Conservation (phyloP, 2,888 invertebrate genomes). For the Ametastegia equiseti region DNA sequence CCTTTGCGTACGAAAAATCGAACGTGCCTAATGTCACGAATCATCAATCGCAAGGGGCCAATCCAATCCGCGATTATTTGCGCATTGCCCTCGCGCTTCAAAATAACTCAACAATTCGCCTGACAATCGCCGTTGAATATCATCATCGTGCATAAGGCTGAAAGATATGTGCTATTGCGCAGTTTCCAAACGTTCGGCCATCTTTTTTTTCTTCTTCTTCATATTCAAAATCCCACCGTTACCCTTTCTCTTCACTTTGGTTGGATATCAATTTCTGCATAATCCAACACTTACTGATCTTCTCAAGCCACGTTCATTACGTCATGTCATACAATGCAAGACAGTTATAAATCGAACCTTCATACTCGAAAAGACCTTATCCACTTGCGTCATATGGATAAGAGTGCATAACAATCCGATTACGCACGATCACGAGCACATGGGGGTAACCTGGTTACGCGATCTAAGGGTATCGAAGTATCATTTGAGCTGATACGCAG, state of each 20-base stretch:
- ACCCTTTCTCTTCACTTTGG: background rate
- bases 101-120: background rate
- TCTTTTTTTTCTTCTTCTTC: too few relatives aligned
- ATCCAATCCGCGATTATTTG: background rate
- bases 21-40: conserved; percentile 46
- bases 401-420: background rate
- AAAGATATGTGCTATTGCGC: background rate
- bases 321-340: background rate
- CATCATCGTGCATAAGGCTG: background rate
- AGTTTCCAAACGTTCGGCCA: too few relatives aligned
- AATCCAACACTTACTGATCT: background rate
- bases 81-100: conserved; percentile 24
- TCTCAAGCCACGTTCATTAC: background rate
- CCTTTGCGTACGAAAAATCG: conserved; percentile 45
- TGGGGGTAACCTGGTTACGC: too few relatives aligned
- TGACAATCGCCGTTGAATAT: background rate
- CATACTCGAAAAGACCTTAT: background rate
- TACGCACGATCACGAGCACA: background rate
- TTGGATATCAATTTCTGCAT: background rate
- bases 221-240: background rate
- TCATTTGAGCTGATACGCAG: too few relatives aligned
- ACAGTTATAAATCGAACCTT: background rate
- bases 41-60: background rate
- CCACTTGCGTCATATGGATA: background rate
- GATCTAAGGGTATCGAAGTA: too few relatives aligned